Evolutionary conservation across 2,113 vertebrate genomes (phyloP).

Genomic region (Carassius gibelio): DNA sequence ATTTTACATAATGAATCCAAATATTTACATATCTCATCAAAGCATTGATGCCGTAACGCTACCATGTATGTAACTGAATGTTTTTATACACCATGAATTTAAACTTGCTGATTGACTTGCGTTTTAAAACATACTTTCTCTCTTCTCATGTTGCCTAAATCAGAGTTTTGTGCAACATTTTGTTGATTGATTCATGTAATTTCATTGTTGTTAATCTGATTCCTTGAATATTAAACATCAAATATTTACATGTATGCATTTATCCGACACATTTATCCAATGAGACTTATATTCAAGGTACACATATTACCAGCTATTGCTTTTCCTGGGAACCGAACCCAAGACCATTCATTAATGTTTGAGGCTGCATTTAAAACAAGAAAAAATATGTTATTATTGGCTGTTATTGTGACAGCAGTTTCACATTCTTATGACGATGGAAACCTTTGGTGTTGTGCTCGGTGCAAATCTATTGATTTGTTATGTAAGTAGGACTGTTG

Average conservation of each 20-base stretch:
- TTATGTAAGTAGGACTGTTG: neutral
- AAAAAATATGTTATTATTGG: neutral
- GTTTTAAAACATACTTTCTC: neutral
- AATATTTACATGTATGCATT: neutral
- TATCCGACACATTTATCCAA: too few species aligned
- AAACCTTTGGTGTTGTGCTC: neutral
- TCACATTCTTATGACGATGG: neutral
- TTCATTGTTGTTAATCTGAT: neutral
- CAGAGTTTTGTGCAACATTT: neutral
- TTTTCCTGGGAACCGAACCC: neutral
- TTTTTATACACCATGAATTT: constrained; percentile 10
- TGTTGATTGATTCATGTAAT: neutral
- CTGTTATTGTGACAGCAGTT: neutral
- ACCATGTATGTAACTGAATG: neutral
- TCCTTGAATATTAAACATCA: neutral
- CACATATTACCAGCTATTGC: neutral
- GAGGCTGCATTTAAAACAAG: neutral
- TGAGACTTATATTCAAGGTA: neutral
- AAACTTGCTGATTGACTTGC: neutral
- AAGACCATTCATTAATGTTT: neutral
- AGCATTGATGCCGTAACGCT: neutral
- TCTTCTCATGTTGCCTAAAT: neutral
- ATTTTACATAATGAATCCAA: constrained; percentile 26
- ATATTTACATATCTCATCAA: constrained; percentile 24
- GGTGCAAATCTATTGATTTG: neutral